These are phyloP conservation scores for Ceratitis capitata DNA, from an alignment of 1,140 invertebrate species.

Conservation along the genomic window DNA sequence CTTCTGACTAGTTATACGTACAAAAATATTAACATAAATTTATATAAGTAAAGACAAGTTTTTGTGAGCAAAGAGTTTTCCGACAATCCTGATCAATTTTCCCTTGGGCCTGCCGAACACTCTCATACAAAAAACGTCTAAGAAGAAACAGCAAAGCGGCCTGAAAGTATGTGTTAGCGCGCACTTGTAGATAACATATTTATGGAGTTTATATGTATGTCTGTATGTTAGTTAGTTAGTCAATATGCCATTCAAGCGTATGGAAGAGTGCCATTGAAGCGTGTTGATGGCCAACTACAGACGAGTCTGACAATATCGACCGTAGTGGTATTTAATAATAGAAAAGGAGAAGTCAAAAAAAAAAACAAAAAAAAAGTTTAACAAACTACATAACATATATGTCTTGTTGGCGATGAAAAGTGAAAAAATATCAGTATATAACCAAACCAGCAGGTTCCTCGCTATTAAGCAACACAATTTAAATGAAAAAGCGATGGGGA, in stretches of 20 bases:
- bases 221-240: neutral
- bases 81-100: neutral
- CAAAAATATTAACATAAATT: too few relatives aligned
- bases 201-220: neutral
- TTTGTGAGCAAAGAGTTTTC: too few relatives aligned
- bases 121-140: neutral
- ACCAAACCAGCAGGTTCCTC: neutral
- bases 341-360: neutral
- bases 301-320: neutral
- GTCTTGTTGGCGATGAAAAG: neutral
- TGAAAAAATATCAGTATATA: neutral
- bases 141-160: neutral
- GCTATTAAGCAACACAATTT: neutral
- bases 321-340: conserved; percentile 19
- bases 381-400: neutral
- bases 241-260: neutral
- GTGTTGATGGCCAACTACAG: conserved; percentile 15
- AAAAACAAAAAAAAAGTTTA: neutral
- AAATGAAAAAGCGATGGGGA: neutral
- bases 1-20: too few relatives aligned
- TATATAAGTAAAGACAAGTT: too few relatives aligned
- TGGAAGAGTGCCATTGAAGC: neutral
- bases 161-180: neutral
- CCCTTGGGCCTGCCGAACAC: neutral
- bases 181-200: neutral